Base-by-base conservation (phyloP, 1,140 invertebrate genomes). In the Anastrepha obliqua region DNA sequence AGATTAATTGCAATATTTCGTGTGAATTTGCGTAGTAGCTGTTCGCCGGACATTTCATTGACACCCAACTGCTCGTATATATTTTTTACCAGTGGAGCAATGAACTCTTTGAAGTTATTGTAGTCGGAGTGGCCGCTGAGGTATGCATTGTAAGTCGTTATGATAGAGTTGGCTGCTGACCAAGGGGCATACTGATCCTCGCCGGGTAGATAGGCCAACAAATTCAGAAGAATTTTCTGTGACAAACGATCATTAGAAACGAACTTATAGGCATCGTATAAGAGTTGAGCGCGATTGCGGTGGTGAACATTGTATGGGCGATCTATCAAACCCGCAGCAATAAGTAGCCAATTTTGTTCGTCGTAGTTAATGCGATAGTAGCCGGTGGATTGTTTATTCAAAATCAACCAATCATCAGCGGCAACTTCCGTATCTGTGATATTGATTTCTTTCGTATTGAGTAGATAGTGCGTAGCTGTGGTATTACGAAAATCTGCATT, bases 211-310 rank as follows among this genome's bases (percentile, higher is more conserved):
- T 96, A 96, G 0, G 92, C 90, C 0, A 95, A 94, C 42, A 95
- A 90, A 9, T 94, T 90, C 58, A 95, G 92, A 0, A 94, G 89
- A 15, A 92, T 89, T 2, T 89, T 74, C 87, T 94, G 94, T 44
- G 90, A 88, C 67, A 96, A 89, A 15, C 94, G 92, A 39, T 94
- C 94, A 74, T 94, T 95, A 87, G 94, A 94, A 2, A 95, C 95
- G 59, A 97, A 94, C 88, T 95, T 95, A 87, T 96, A 95, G 11
- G 95, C 94, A 91, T 98, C 97, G 89, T 97, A 96, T 3, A 98
- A 93, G 1, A 98, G 93, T 91, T 97, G 97, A 2, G 96, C 97
- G 87, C 97, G 94, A 93, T 97, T 98, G 0, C 95, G 92, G 39
- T 95, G 93, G 89, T 96, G 94, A 78, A 98, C 96, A 62, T 92